Conservation (phyloP, 2,797 vertebrate genomes). For the Channallabes apus region DNA sequence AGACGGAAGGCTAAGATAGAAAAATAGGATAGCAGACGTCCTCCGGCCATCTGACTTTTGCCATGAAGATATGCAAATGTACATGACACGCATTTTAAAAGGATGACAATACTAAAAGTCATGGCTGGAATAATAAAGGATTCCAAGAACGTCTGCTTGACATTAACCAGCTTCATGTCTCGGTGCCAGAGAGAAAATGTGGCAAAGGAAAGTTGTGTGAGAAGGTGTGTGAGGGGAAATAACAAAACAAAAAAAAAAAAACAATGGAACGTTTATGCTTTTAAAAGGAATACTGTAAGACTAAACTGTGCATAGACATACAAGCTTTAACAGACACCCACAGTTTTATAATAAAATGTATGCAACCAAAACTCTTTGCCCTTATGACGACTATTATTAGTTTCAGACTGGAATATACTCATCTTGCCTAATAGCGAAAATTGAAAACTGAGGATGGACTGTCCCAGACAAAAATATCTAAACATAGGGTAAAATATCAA, state of each 20-base stretch:
- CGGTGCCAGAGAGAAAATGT: not conserved
- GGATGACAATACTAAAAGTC: slow-evolving; percentile 50
- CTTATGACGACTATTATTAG: too few species aligned
- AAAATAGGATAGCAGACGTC: slow-evolving; percentile 22
- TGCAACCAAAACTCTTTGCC: too few species aligned
- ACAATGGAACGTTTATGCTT: not conserved
- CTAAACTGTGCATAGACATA: too few species aligned
- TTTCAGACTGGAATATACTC: too few species aligned
- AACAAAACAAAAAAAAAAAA: not conserved
- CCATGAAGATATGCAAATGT: slow-evolving; percentile 53
- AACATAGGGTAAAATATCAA: too few species aligned
- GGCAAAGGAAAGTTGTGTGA: not conserved
- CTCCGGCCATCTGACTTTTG: slow-evolving; percentile 51
- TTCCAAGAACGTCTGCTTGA: slow-evolving; percentile 61
- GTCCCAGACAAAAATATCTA: too few species aligned
- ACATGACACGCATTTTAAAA: slow-evolving; percentile 51
- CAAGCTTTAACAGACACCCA: too few species aligned
- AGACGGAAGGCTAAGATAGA: not conserved
- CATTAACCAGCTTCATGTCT: not conserved
- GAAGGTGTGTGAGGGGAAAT: not conserved
- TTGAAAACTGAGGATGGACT: too few species aligned
- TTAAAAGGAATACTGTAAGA: not conserved
- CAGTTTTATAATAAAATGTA: too few species aligned
- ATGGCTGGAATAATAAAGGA: slow-evolving; percentile 66
- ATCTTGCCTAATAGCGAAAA: too few species aligned